Base-by-base conservation (phyloP, 1,140 invertebrate genomes). In the Drosophila albomicans region DNA sequence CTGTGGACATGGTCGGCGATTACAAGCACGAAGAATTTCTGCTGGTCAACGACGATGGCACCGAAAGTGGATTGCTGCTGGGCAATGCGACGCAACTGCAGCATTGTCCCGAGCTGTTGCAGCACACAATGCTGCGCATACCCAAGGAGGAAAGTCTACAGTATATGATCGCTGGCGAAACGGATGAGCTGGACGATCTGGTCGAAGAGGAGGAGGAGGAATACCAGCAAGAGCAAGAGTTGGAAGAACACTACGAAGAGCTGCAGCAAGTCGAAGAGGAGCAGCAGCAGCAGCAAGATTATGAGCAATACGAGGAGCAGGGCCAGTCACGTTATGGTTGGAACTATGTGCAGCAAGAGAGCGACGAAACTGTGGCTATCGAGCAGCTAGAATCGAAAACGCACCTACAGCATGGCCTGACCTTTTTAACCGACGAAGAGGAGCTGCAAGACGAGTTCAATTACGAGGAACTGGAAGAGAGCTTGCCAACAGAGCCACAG, bases 21-120 rank as follows among this genome's bases (percentile, higher is more conserved):
- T 71, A 75, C 10, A 87, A 81, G n/a, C 68, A 69, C 35, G 81
- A 89, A 61, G 85, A 88, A 41, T 89, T 79, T 25, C 54, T 84
- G 0, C 62, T 90, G n/a, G 51, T 90, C 5, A 79, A 84, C 45
- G 89, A 91, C 38, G 71, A 84, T 0, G 75, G 57, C 13, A 41
- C 41, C 13, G 87, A 75, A 1, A 68, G 46, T 8, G 82, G 81
- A 8, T 25, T 81, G 13, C 61, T 91, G 3, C 49, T 77, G 3
- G 69, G 71, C 15, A 72, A 88, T 10, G 32, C 7, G 7, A 10
- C 41, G 2, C 64, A 85, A 10, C 16, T 78, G 20, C 78, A 82
- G 7, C 75, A 35, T 43, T 76, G 68, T 16, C 35, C 58, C 0
- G 78, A 71, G 10, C 43, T 80, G 2, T 54, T 54, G 41, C 52